A percentile compares a stretch with the other conserved stretches of the same genome.
phyloP scores from a whole-genome alignment of 1,140 invertebrate species.

The Agraylea sexmaculata region DNA sequence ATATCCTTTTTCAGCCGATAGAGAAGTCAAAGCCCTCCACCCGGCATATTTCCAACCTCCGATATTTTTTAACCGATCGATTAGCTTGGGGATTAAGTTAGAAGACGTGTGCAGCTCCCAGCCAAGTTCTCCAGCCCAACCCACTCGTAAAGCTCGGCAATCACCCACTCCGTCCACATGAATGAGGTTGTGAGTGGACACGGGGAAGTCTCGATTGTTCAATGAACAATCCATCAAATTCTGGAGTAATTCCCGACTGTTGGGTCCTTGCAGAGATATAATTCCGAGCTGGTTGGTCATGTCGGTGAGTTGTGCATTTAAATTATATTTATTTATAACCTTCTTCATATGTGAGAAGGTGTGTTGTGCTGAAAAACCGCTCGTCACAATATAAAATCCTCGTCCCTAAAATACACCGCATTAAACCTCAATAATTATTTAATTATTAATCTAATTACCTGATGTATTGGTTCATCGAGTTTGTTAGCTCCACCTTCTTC shows the following conservation, averaged over 20 bases:
- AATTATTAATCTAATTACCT: slow-evolving; percentile 9
- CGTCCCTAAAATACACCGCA: slow-evolving; percentile 41
- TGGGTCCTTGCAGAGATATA: slow-evolving; percentile 75
- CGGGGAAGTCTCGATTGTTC: slow-evolving; percentile 48
- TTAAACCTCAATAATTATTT: not conserved
- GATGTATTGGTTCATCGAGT: slow-evolving; percentile 63
- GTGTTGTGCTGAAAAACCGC: slow-evolving; percentile 66
- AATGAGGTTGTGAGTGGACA: slow-evolving; percentile 32
- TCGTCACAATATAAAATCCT: slow-evolving; percentile 74
- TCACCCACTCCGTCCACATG: slow-evolving; percentile 10
- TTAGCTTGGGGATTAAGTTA: slow-evolving; percentile 22
- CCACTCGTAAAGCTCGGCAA: slow-evolving; percentile 56
- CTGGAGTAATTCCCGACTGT: slow-evolving; percentile 53
- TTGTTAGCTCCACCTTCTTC: slow-evolving; percentile 52
- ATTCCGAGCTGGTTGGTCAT: slow-evolving; percentile 67
- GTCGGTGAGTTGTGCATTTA: slow-evolving; percentile 63
- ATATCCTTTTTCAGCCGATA: slow-evolving; percentile 80
- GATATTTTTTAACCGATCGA: slow-evolving; percentile 28
- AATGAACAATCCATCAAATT: slow-evolving; percentile 37
- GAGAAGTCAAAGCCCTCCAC: slow-evolving; percentile 70
- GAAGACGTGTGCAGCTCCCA: slow-evolving; percentile 78
- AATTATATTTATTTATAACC: slow-evolving; percentile 55
- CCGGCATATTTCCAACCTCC: slow-evolving; percentile 61
- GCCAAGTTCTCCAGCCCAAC: slow-evolving; percentile 77
- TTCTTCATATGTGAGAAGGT: slow-evolving; percentile 56